Percentiles rank a stretch among this genome's conserved stretches.
Evolutionary conservation across 2,888 invertebrate species (phyloP).

Genomic region (Galerucella pusilla): DNA sequence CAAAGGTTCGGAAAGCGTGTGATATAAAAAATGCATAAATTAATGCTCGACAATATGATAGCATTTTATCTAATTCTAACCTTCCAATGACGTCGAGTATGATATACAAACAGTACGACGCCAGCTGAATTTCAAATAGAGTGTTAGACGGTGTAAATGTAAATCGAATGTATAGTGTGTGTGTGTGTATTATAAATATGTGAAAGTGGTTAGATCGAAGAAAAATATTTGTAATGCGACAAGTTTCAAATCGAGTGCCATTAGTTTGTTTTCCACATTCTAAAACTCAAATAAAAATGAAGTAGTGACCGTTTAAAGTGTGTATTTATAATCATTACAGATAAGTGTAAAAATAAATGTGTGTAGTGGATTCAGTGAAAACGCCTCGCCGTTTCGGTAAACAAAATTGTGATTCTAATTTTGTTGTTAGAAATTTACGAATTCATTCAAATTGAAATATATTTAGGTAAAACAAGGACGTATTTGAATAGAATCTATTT

Average conservation of each 20-base stretch:
- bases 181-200: not conserved
- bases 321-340: constrained; percentile 17
- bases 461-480: constrained; percentile 27
- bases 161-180: not conserved
- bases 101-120: constrained; percentile 3
- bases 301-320: not conserved
- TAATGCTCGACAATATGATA: not conserved
- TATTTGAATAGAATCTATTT: constrained; percentile 12
- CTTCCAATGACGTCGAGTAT: constrained; percentile 12
- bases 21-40: not conserved
- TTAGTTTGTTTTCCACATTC: not conserved
- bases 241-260: not conserved
- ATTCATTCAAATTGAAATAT: constrained; percentile 17
- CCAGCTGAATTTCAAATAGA: constrained; percentile 12
- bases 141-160: not conserved
- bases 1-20: not conserved
- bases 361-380: constrained; percentile 9
- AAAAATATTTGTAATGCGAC: constrained; percentile 6
- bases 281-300: constrained; percentile 1
- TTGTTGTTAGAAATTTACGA: constrained; percentile 6
- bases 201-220: constrained; percentile 1
- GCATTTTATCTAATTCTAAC: constrained; percentile 17
- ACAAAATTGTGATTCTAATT: not conserved
- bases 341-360: constrained; percentile 26
- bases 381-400: not conserved